A percentile compares a stretch with the other conserved stretches of the same genome.
Conservation (phyloP, 2,113 vertebrate genomes). For the Gasterosteus aculeatus region DNA sequence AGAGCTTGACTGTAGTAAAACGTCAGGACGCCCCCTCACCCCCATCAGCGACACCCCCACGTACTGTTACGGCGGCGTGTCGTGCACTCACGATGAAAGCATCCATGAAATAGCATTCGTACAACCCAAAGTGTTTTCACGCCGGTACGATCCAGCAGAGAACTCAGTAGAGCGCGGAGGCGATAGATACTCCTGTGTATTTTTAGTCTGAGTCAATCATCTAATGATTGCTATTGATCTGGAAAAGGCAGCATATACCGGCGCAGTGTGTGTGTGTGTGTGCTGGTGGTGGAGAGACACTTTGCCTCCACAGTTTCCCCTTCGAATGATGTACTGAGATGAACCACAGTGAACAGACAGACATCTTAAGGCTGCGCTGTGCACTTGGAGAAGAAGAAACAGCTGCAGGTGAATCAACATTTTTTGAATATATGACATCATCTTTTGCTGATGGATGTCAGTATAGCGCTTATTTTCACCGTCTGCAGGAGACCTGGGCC, state of each 20-base stretch:
- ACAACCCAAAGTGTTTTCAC: conserved; percentile 6
- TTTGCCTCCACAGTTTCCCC: conserved; percentile 17
- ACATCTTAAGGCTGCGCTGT: neutral
- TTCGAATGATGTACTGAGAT: conserved; percentile 24
- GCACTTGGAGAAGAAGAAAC: neutral
- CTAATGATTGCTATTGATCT: conserved; percentile 75
- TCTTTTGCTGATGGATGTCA: neutral
- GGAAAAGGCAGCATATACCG: conserved; percentile 48
- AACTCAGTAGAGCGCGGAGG: conserved; percentile 23
- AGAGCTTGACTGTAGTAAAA: conserved; percentile 25
- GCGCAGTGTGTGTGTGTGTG: conserved; percentile 16
- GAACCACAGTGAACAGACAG: conserved; percentile 7
- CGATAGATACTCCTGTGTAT: conserved; percentile 50
- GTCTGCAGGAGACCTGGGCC: neutral
- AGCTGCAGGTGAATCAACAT: conserved; percentile 6
- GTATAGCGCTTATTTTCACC: neutral
- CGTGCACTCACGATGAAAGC: conserved; percentile 8
- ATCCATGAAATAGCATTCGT: conserved; percentile 11
- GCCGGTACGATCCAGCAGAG: conserved; percentile 7
- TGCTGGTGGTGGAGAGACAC: conserved; percentile 8
- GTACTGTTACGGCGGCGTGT: conserved; percentile 2
- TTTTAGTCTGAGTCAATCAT: conserved; percentile 61
- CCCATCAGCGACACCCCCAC: neutral
- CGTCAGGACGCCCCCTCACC: neutral
- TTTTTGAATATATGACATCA: neutral